A percentile compares a stretch with the other conserved stretches of the same genome.
These are phyloP conservation scores for Danionella dracula DNA, from an alignment of 2,797 vertebrate species.

Conservation along the genomic window DNA sequence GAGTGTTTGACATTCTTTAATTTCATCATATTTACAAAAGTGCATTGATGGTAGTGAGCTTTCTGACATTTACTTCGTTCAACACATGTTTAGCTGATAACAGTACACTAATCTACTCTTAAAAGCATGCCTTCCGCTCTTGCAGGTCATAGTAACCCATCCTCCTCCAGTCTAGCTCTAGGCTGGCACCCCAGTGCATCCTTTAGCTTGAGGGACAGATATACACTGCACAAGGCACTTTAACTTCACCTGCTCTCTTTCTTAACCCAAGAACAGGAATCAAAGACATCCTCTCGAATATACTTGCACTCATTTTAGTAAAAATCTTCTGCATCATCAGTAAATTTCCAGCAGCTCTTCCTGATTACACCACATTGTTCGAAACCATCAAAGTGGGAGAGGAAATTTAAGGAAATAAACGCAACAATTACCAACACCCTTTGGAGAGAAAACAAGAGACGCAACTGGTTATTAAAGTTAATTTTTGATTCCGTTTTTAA, in stretches of 20 bases:
- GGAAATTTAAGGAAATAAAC: slow-evolving; percentile 30
- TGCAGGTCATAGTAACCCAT: slow-evolving; percentile 54
- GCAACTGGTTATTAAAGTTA: slow-evolving; percentile 31
- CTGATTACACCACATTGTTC: slow-evolving; percentile 47
- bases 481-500: slow-evolving; percentile 27
- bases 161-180: slow-evolving; percentile 37
- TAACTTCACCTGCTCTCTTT: slow-evolving; percentile 58
- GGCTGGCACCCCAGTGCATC: slow-evolving; percentile 58
- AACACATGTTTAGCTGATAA: slow-evolving; percentile 38
- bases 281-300: slow-evolving; percentile 65
- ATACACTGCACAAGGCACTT: slow-evolving; percentile 76
- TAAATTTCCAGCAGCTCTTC: slow-evolving; percentile 55
- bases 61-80: slow-evolving; percentile 64
- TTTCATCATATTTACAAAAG: slow-evolving; percentile 55
- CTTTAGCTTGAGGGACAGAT: slow-evolving; percentile 64
- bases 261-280: slow-evolving; percentile 57
- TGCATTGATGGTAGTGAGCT: slow-evolving; percentile 65
- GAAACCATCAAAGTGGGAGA: slow-evolving; percentile 23
- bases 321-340: slow-evolving; percentile 64
- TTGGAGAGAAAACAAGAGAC: slow-evolving; percentile 11
- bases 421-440: slow-evolving; percentile 43
- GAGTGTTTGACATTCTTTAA: slow-evolving; percentile 48
- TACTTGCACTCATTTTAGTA: slow-evolving; percentile 61
- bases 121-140: slow-evolving; percentile 71
- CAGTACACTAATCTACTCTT: slow-evolving; percentile 59